Base-by-base conservation (phyloP, 2,797 vertebrate species). In the Sarcophilus harrisii region DNA sequence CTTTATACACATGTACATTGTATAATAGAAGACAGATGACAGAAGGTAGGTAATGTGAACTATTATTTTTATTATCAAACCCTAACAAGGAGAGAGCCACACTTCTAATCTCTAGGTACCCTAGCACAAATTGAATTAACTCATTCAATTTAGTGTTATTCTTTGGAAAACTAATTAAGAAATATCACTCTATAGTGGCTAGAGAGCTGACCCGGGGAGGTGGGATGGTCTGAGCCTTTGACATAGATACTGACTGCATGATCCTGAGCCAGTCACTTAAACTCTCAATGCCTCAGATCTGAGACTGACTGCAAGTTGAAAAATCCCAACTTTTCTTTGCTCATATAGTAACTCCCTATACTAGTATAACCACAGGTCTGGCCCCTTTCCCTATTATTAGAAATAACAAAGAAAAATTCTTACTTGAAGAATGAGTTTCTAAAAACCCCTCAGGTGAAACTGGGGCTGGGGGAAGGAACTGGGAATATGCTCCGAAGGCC, bases 91-190 rank as follows among this genome's bases (percentile, higher is more conserved):
- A 52, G 45, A 54, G 14, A 52, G 27, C 30, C 89, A 90, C 89
- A 90, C 49, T 55, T 32, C 49, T 73, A 38, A n/a, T 38, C 18
- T 73, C 66, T 0, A 38, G 66, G 66, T 73, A 66, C 32, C 89
- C 52, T 90, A 32, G 45, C 52, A 54, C 27, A 55, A 90, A 90
- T 6, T 30, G 49, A 87, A 90, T 95, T 94, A 81, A 18, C 29
- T 57, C 18, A 18, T 62, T 97, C 91, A 28, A 0, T 57, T 93
- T 81, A 55, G 58, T 93, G 52, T 94, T 93, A 59, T 60, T 66
- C 93, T 96, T 95, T 58, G 94, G 96, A 49, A 91, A 1, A 45
- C 21, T 87, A 87, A 45, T 87, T 45, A 81, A 81, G 66, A 81
- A 81, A 3, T 38, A 11, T 38, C n/a, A 81, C 1, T 6, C 45